phyloP scores from a whole-genome alignment of 1,140 invertebrate genomes.

The Nasonia giraulti region DNA sequence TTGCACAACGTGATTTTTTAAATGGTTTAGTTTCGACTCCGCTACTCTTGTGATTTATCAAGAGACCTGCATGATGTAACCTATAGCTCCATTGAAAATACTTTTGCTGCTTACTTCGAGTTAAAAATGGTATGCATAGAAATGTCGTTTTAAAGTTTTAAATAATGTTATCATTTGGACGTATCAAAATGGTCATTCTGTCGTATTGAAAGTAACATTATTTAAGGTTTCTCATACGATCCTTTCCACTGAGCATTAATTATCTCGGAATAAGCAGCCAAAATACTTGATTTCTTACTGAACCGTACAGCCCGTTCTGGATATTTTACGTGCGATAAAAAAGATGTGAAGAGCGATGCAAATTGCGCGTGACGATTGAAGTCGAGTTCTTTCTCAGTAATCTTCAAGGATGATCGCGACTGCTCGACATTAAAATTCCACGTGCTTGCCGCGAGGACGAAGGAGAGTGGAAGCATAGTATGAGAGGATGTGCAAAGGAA shows the following conservation, averaged over 20 bases:
- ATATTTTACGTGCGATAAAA: constrained; percentile 66
- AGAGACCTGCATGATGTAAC: constrained; percentile 1
- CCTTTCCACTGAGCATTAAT: not conserved
- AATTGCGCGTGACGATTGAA: constrained; percentile 14
- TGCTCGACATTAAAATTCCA: constrained; percentile 27
- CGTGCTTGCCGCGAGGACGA: constrained; percentile 41
- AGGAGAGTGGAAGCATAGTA: constrained; percentile 33
- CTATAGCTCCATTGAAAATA: constrained; percentile 20
- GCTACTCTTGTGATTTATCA: constrained; percentile 5
- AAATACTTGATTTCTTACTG: constrained; percentile 61
- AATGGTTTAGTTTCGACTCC: constrained; percentile 35
- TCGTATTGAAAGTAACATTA: not conserved
- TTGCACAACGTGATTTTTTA: not conserved
- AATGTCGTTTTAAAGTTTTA: not conserved
- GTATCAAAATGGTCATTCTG: not conserved
- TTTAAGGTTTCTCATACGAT: constrained; percentile 1
- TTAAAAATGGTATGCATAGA: not conserved
- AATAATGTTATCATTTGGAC: not conserved
- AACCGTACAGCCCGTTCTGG: constrained; percentile 75
- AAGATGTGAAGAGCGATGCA: constrained; percentile 49
- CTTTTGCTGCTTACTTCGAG: constrained; percentile 25
- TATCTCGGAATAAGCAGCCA: constrained; percentile 11
- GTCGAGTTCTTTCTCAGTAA: constrained; percentile 1
- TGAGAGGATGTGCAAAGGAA: constrained; percentile 40
- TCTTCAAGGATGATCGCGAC: constrained; percentile 20